Conservation (phyloP, 2,797 vertebrate species). For the Semaprochilodus insignis region DNA sequence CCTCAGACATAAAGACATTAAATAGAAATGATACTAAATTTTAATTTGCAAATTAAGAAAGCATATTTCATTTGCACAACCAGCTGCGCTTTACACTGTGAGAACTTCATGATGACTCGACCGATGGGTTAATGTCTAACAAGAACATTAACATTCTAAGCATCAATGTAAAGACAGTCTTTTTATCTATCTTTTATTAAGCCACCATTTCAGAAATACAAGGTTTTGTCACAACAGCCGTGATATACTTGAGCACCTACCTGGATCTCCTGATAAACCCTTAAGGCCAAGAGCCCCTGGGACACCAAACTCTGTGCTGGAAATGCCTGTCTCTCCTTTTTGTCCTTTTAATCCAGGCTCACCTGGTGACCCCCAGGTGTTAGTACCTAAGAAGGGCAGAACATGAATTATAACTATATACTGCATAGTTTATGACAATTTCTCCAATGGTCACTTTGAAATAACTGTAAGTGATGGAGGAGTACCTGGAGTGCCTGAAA, state of each 20-base stretch:
- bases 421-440: too few species aligned
- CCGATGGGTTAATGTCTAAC: too few species aligned
- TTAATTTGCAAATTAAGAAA: too few species aligned
- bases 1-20: too few species aligned
- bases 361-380: constrained; percentile 80
- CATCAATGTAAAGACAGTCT: too few species aligned
- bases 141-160: too few species aligned
- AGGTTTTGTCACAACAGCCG: neutral
- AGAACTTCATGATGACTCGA: too few species aligned
- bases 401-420: neutral
- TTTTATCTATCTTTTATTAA: neutral
- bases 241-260: constrained; percentile 66
- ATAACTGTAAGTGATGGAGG: neutral
- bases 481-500: constrained; percentile 85
- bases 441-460: neutral
- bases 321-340: constrained; percentile 83
- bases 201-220: neutral
- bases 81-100: too few species aligned
- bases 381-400: constrained; percentile 75
- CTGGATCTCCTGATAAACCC: constrained; percentile 84
- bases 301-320: constrained; percentile 80
- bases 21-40: too few species aligned
- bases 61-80: too few species aligned
- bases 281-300: constrained; percentile 81
- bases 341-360: constrained; percentile 81